Base-by-base conservation (phyloP, 2,797 vertebrate genomes). In the Rhinatrema bivittatum region DNA sequence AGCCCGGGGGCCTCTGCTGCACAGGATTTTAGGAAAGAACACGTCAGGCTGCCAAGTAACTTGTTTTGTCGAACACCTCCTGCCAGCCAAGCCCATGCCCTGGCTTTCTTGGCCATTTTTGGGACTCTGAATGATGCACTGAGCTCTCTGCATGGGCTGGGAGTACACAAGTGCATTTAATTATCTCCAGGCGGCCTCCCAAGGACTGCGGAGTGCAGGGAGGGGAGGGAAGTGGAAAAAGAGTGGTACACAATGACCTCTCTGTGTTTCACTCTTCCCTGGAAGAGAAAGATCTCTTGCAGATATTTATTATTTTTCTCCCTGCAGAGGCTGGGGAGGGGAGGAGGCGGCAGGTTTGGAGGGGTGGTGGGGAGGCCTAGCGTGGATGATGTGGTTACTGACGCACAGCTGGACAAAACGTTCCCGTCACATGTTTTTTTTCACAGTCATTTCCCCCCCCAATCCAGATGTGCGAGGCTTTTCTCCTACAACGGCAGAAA, bases 1-100 rank as follows among this genome's bases (percentile, higher is more conserved):
- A 53, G 63, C 60, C 55, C 53, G n/a, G 38, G n/a, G 58, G 57
- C 66, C 54, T 61, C 56, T 46, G 60, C 56, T n/a, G 22, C 4
- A 9, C 30, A 14, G 22, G 39, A 45, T 28, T 56, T 47, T 24
- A 52, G 50, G 42, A 57, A 39, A 46, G 54, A 14, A 15, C 7
- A 3, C 6, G 42, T 19, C 36, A 32, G 41, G 39, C 44, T 19
- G 48, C 29, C 17, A 19, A 26, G 41, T 45, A 19, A 1, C 1
- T 42, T 20, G 20, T 39, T 34, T 50, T 47, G 39, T 9, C 29
- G 13, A 20, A 9, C 17, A 21, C 32, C n/a, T 7, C 5, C 35
- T 27, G 17, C 13, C 23, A 13, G 19, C 35, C 20, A 37, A 47
- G 45, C 10, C 57, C 57, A 34, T 22, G 42, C 29, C 50, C 39